These are phyloP conservation scores for Danaus melanippus DNA, from an alignment of 1,140 invertebrate genomes.

Conservation along the genomic window DNA sequence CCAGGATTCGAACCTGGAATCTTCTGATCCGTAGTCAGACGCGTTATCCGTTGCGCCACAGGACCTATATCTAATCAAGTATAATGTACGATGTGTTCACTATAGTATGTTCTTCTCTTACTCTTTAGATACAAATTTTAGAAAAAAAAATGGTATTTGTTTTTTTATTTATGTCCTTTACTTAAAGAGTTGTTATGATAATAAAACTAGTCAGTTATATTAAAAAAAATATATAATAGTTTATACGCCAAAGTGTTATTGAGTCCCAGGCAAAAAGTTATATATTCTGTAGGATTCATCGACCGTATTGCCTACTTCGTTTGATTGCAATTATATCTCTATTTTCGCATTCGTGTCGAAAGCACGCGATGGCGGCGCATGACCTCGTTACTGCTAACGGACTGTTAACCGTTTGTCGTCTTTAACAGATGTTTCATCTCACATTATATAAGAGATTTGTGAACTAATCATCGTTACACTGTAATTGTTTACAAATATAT, in stretches of 20 bases:
- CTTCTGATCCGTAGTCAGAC: conserved; percentile 93
- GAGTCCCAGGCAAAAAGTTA: too few species aligned
- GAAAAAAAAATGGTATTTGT: too few species aligned
- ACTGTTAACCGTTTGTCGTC: conserved; percentile 50
- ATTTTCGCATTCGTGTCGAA: conserved; percentile 50
- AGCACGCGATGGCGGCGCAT: conserved; percentile 47
- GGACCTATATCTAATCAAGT: conserved; percentile 65
- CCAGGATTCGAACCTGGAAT: conserved; percentile 93
- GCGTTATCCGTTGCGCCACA: conserved; percentile 92
- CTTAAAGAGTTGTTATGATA: too few species aligned
- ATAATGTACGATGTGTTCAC: background rate
- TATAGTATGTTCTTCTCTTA: background rate
- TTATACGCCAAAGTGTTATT: too few species aligned
- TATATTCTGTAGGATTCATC: conserved; percentile 19
- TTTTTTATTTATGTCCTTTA: too few species aligned
- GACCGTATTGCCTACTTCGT: conserved; percentile 24
- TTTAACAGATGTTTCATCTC: conserved; percentile 32
- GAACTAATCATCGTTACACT: too few species aligned
- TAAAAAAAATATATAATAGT: conserved; percentile 2
- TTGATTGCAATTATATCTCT: conserved; percentile 27
- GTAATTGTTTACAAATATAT: too few species aligned
- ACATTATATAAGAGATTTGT: conserved; percentile 38
- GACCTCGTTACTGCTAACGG: conserved; percentile 63
- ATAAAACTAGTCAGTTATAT: too few species aligned
- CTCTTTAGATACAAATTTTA: too few species aligned